Percentiles rank a stretch among this genome's conserved stretches.
phyloP scores from a whole-genome alignment of 1,140 invertebrate species.

The Drosophila kurseongensis region DNA sequence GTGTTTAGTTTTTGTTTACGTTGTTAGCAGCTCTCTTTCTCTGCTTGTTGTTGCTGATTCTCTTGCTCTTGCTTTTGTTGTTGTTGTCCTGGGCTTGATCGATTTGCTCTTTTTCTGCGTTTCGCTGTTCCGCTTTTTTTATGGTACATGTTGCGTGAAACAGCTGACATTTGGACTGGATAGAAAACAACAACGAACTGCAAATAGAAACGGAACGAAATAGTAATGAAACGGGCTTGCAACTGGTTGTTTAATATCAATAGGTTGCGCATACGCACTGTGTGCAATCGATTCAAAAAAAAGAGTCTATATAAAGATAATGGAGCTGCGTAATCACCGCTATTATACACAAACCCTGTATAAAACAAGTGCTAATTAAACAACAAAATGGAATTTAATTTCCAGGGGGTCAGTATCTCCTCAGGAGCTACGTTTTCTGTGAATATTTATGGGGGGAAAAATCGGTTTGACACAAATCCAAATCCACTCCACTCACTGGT shows the following conservation, averaged over 20 bases:
- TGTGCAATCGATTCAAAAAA: conserved; percentile 15
- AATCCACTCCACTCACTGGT: conserved; percentile 26
- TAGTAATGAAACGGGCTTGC: neutral
- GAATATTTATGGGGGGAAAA: conserved; percentile 28
- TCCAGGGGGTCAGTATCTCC: conserved; percentile 17
- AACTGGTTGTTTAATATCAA: conserved; percentile 5
- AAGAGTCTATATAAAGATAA: conserved; percentile 3
- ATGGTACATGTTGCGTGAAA: conserved; percentile 78
- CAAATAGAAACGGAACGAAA: conserved; percentile 14
- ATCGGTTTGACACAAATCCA: conserved; percentile 62
- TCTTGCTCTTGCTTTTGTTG: conserved; percentile 22
- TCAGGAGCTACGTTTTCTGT: conserved; percentile 19
- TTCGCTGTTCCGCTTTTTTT: conserved; percentile 75
- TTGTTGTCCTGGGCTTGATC: conserved; percentile 61
- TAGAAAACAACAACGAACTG: conserved; percentile 47
- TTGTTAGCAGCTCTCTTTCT: conserved; percentile 55
- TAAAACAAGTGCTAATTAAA: conserved; percentile 62
- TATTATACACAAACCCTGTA: conserved; percentile 30
- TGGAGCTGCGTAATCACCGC: conserved; percentile 63
- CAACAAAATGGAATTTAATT: conserved; percentile 20
- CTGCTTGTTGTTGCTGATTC: conserved; percentile 25
- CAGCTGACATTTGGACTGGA: conserved; percentile 72
- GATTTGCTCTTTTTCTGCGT: conserved; percentile 75
- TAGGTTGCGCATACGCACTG: conserved; percentile 69
- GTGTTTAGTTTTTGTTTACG: conserved; percentile 38